These are phyloP conservation scores for Paralvinella palmiformis DNA, from an alignment of 1,140 invertebrate genomes.

Conservation along the genomic window DNA sequence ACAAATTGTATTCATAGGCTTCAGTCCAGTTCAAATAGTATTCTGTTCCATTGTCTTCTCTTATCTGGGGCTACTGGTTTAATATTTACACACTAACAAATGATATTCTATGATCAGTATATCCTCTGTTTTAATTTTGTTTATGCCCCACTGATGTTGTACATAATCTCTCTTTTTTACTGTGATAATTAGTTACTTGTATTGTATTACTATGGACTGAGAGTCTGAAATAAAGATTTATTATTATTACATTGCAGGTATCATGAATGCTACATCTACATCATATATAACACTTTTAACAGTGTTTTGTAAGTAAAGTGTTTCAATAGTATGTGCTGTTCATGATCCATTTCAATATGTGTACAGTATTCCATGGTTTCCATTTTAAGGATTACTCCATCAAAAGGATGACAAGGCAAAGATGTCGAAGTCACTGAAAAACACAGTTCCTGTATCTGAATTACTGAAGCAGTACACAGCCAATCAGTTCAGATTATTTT, in stretches of 20 bases:
- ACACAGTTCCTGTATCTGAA: conserved; percentile 95
- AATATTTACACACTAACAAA: too few species aligned
- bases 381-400: conserved; percentile 59
- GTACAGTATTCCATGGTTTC: conserved; percentile 95
- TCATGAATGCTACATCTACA: neutral
- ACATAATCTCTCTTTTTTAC: too few species aligned
- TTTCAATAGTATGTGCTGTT: conserved; percentile 63
- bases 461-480: conserved; percentile 79
- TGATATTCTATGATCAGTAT: too few species aligned
- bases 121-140: too few species aligned
- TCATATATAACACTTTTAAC: neutral
- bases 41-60: too few species aligned
- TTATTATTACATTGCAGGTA: too few species aligned
- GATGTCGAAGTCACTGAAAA: conserved; percentile 99
- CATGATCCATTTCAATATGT: conserved; percentile 88
- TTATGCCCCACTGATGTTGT: too few species aligned
- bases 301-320: neutral
- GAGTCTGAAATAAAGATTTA: too few species aligned
- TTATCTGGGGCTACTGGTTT: too few species aligned
- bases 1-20: too few species aligned
- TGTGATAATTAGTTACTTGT: too few species aligned
- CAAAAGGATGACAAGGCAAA: conserved; percentile 92
- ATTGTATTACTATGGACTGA: too few species aligned
- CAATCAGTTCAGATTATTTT: conserved; percentile 84
- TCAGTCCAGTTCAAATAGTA: neutral